Evolutionary conservation across 2,888 invertebrate genomes (phyloP).

Genomic region (Eilema depressum): DNA sequence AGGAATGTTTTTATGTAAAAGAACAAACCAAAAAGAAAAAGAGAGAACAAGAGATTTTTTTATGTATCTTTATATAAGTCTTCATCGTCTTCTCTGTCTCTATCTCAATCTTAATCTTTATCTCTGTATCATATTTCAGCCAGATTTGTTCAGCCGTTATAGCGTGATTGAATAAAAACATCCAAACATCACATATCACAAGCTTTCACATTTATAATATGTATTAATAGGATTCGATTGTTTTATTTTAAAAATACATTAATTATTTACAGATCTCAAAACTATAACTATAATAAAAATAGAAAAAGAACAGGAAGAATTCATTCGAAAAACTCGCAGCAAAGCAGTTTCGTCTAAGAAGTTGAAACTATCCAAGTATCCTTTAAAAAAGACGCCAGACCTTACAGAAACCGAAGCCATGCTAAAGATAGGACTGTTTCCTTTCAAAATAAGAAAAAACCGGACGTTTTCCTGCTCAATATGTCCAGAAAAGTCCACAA

Average conservation of each 20-base stretch:
- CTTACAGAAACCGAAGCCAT: conserved; percentile 67
- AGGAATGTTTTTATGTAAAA: no score
- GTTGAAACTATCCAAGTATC: conserved; percentile 55
- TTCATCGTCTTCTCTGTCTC: no score
- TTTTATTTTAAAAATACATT: background rate
- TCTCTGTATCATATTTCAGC: no score
- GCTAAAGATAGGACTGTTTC: conserved; percentile 72
- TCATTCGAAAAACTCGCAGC: conserved; percentile 55
- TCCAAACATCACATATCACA: no score
- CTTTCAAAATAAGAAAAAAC: conserved; percentile 76
- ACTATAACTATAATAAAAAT: conserved; percentile 57
- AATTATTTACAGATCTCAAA: conserved; percentile 60
- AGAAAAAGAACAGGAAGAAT: conserved; percentile 63
- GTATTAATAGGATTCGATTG: background rate
- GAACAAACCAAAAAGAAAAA: no score
- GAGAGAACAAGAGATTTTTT: no score
- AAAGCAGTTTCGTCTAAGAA: conserved; percentile 28
- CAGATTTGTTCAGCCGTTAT: no score
- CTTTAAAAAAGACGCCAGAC: conserved; percentile 59
- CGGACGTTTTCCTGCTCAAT: conserved; percentile 67
- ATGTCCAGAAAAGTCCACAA: conserved; percentile 68
- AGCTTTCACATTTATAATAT: background rate
- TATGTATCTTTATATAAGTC: no score
- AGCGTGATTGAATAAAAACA: no score
- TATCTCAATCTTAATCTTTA: no score